Evolutionary conservation across 2,888 invertebrate species (phyloP).

Genomic region (Cephus pulcher): DNA sequence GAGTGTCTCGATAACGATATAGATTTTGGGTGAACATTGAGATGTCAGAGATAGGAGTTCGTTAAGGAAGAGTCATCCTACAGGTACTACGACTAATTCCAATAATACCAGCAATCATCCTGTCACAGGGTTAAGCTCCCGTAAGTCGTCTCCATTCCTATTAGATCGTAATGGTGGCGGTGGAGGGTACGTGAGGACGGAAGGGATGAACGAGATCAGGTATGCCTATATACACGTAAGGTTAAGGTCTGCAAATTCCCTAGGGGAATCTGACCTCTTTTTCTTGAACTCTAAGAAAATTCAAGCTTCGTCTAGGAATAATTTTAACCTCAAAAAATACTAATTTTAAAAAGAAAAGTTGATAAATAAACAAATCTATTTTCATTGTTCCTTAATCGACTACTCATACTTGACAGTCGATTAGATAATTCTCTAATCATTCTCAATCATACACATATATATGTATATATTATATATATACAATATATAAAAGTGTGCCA

Average conservation of each 20-base stretch:
- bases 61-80: neutral
- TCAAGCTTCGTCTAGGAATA: neutral
- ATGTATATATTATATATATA: too few species aligned
- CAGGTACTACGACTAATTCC: conserved; percentile 48
- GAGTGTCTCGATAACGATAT: too few species aligned
- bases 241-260: conserved; percentile 47
- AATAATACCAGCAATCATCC: conserved; percentile 62
- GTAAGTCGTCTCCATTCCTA: conserved; percentile 41
- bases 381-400: neutral
- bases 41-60: neutral
- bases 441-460: too few species aligned
- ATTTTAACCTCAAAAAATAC: neutral
- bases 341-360: neutral
- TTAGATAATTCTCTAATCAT: too few species aligned
- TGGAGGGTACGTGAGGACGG: conserved; percentile 32
- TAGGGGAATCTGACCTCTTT: conserved; percentile 58
- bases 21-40: neutral
- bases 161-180: conserved; percentile 14
- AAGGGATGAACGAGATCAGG: conserved; percentile 7
- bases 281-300: conserved; percentile 21
- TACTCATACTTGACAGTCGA: too few species aligned
- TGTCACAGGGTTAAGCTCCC: conserved; percentile 60
- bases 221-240: neutral
- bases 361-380: neutral
- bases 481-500: neutral